These are phyloP conservation scores for Pseudococcus longispinus DNA, from an alignment of 2,888 invertebrate genomes.

Conservation along the genomic window DNA sequence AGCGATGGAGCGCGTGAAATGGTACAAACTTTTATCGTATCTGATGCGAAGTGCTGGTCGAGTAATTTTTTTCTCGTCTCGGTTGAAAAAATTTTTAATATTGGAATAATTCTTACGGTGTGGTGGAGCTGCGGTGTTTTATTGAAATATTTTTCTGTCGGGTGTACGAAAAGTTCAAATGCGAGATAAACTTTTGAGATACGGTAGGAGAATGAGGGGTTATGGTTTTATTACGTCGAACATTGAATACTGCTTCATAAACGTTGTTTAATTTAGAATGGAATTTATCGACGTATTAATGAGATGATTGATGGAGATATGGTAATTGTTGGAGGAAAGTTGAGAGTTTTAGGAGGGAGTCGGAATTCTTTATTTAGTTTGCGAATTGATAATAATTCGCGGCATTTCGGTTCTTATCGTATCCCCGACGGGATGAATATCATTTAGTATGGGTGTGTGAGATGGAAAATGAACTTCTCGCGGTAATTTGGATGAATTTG, in stretches of 20 bases:
- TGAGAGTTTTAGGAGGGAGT: neutral
- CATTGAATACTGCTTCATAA: neutral
- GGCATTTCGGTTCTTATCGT: too few species aligned
- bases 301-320: neutral
- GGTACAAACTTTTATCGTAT: neutral
- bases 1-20: neutral
- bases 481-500: too few species aligned
- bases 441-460: too few species aligned
- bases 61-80: neutral
- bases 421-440: too few species aligned
- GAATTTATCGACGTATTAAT: neutral
- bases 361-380: neutral
- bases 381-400: too few species aligned
- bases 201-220: neutral
- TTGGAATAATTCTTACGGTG: neutral
- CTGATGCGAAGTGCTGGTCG: neutral
- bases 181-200: neutral
- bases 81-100: neutral
- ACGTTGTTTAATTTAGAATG: neutral
- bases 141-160: neutral
- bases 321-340: neutral
- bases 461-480: too few species aligned
- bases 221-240: neutral
- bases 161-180: neutral
- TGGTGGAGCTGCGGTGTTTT: neutral